Evolutionary conservation across 1,140 invertebrate species (phyloP).

Genomic region (Diplogasteroides magnus): DNA sequence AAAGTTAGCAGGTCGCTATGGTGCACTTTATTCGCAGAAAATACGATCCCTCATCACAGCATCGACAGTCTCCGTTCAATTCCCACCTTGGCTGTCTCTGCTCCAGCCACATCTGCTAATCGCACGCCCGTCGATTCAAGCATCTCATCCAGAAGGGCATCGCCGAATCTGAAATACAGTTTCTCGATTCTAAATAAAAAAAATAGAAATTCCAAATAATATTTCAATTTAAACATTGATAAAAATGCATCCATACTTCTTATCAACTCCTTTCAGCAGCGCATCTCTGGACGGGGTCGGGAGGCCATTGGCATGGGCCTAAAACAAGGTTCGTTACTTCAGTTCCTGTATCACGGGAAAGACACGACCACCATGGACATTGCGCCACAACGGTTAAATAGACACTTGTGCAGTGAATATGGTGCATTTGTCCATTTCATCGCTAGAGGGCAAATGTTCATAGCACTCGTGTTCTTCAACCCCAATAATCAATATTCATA

Average conservation of each 20-base stretch:
- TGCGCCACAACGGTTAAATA: no score
- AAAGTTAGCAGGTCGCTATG: constrained; percentile 1
- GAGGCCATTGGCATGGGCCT: not conserved
- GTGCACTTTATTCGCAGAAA: no score
- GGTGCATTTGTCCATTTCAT: not conserved
- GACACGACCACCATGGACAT: no score
- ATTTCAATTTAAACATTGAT: no score
- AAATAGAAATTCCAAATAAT: not conserved
- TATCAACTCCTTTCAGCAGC: constrained; percentile 24
- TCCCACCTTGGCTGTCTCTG: constrained; percentile 35
- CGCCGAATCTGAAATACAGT: constrained; percentile 5
- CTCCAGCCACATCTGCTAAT: constrained; percentile 35
- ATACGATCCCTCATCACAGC: no score
- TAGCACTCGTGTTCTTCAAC: no score
- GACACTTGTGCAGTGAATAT: not conserved
- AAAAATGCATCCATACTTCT: constrained; percentile 3
- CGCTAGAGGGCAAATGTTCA: not conserved
- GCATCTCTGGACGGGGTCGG: not conserved
- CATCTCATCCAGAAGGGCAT: constrained; percentile 17
- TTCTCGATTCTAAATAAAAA: constrained; percentile 1
- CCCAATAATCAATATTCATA: no score
- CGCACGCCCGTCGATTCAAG: constrained; percentile 32
- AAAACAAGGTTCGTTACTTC: not conserved
- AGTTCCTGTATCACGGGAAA: not conserved
- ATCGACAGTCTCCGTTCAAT: constrained; percentile 11